Evolutionary conservation across 1,140 invertebrate species (phyloP), one percentile per base, ranked within the genome.

Genomic region (Atopsyche davidsoni): DNA sequence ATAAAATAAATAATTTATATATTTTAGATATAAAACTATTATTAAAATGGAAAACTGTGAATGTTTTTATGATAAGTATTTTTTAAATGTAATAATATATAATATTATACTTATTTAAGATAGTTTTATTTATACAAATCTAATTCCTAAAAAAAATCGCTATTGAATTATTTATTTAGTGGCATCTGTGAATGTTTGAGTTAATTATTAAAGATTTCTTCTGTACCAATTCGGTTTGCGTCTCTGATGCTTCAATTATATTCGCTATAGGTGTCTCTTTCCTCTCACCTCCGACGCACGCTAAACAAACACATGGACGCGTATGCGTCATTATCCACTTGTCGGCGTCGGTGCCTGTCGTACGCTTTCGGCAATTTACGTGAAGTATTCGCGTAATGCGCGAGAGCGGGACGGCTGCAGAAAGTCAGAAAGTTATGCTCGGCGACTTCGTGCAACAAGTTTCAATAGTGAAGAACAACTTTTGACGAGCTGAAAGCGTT

Each of bases 391-490:
- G 21, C 38, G 31, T 21, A 49, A 41, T 42, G 46, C 39, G 46
- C 32, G 36, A 21, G 38, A 49, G 25, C 13, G 46, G 42, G 25
- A 49, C 39, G 22, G 39, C 17, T 49, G 46, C 39, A 41, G 39
- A 49, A 46, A 49, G 46, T 49, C 46, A 49, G 36, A 49, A 49
- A 49, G 46, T 49, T 49, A 39, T 38, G 46, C 46, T 49, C 13
- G 18, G 46, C 46, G 39, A 49, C 42, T 39, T 42, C 48, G 22
- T 44, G 48, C 48, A 51, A 51, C 48, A 51, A 51, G 48, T 51
- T 51, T 38, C 41, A 51, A 38, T 44, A 51, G 48, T 51, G 38
- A 51, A 44, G 32, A 51, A 51, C 40, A 28, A 44, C 40, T 51
- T 49, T 34, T 49, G 46, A 42, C 18, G 25, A n/a, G 46, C 42